A percentile compares a stretch with the other conserved stretches of the same genome.
These are phyloP conservation scores for Arnoldichthys spilopterus DNA, from an alignment of 2,797 vertebrate species.

Conservation along the genomic window DNA sequence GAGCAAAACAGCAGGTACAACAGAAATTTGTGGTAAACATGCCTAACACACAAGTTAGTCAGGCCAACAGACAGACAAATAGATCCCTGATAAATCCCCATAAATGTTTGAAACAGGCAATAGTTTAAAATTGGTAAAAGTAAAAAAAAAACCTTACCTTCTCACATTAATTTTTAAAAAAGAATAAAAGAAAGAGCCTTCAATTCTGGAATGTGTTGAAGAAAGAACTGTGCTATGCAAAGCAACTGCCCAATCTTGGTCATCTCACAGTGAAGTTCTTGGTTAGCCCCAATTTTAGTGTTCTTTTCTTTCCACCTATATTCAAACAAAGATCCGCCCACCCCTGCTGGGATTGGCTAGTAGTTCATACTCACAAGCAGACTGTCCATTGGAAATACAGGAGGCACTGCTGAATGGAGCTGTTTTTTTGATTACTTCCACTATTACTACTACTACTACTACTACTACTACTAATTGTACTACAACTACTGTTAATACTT, in stretches of 20 bases:
- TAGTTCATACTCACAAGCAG: not conserved
- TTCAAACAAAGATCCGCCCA: not conserved
- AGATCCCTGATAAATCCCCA: not conserved
- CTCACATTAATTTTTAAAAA: not conserved
- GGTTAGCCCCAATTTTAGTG: not conserved
- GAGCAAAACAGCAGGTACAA: not conserved
- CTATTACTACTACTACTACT: not conserved
- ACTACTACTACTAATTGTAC: not conserved
- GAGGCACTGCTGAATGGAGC: not conserved
- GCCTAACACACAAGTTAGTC: not conserved
- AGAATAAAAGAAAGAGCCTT: not conserved
- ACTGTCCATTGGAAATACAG: not conserved
- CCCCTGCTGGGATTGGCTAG: constrained; percentile 2
- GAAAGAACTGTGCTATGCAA: not conserved
- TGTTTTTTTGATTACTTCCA: not conserved
- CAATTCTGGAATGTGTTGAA: not conserved
- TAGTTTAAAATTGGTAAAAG: not conserved
- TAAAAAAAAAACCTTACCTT: constrained; percentile 20
- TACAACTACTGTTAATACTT: not conserved
- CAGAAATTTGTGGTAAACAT: not conserved
- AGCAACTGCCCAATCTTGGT: not conserved
- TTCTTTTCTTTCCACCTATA: not conserved
- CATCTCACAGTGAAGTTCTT: constrained; percentile 12
- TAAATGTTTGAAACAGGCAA: not conserved
- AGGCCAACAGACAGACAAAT: not conserved